Conservation (phyloP, 2,113 vertebrate genomes). For the Pituophis catenifer region DNA sequence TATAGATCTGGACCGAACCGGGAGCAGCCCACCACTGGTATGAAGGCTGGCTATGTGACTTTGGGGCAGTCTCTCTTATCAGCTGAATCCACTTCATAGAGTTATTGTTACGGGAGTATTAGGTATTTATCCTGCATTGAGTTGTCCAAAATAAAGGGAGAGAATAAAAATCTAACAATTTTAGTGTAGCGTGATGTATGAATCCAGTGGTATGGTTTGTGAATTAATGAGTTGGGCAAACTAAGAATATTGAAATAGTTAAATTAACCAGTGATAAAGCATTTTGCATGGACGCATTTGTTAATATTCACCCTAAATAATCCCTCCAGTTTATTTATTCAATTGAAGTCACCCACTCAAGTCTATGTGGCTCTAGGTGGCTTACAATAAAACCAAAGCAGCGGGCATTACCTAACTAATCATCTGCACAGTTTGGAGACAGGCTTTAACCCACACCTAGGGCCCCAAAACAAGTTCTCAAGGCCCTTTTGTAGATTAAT, state of each 20-base stretch:
- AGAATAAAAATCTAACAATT: neutral
- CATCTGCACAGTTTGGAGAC: neutral
- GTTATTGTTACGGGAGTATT: neutral
- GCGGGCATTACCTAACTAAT: neutral
- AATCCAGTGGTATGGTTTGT: neutral
- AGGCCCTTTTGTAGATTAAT: neutral
- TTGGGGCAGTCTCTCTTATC: neutral
- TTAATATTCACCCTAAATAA: neutral
- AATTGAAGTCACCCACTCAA: neutral
- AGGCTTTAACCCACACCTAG: neutral
- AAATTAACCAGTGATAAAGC: neutral
- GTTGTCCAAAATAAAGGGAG: neutral
- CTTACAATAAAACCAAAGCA: neutral
- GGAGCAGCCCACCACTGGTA: neutral
- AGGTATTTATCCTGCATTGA: neutral
- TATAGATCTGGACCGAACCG: too few relatives aligned
- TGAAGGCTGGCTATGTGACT: neutral
- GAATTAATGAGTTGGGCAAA: neutral
- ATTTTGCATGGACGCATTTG: neutral
- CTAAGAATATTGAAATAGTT: neutral
- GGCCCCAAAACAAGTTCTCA: neutral
- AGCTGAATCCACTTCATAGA: neutral
- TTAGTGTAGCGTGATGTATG: neutral
- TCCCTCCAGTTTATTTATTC: neutral
- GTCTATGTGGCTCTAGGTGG: neutral